Evolutionary conservation across 2,888 invertebrate species (phyloP).

Genomic region (Acanthosepion pharaonis): DNA sequence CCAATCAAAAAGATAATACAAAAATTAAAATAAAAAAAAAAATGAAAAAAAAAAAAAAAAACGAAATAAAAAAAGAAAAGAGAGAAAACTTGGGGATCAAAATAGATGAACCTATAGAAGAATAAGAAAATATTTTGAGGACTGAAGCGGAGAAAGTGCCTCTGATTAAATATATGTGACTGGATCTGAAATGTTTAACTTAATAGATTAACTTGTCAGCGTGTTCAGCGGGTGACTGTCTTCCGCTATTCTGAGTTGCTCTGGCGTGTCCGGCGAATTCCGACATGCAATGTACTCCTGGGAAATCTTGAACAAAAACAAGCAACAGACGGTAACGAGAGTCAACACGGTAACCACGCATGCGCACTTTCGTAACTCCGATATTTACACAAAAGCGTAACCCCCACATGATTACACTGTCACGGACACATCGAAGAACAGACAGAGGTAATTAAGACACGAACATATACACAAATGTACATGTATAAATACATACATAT

Average conservation of each 20-base stretch:
- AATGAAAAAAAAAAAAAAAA: no score
- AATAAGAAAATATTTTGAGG: background rate
- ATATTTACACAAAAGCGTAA: background rate
- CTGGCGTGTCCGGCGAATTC: background rate
- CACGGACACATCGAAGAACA: background rate
- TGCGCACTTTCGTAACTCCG: background rate
- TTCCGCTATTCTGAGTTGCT: background rate
- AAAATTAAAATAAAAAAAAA: no score
- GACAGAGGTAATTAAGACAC: no score
- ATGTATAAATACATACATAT: no score
- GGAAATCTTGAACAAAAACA: background rate
- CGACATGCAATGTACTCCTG: background rate
- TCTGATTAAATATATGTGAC: background rate
- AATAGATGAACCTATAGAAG: background rate
- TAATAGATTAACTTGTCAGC: conserved; percentile 16
- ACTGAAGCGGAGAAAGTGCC: background rate
- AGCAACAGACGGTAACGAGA: background rate
- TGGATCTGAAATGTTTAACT: background rate
- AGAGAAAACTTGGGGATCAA: no score
- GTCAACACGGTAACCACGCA: background rate
- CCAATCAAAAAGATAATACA: no score
- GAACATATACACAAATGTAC: no score
- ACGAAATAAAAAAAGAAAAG: no score
- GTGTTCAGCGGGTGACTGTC: background rate
- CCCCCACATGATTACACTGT: background rate